Conservation (phyloP, 2,113 vertebrate species). For the Proteles cristata region DNA sequence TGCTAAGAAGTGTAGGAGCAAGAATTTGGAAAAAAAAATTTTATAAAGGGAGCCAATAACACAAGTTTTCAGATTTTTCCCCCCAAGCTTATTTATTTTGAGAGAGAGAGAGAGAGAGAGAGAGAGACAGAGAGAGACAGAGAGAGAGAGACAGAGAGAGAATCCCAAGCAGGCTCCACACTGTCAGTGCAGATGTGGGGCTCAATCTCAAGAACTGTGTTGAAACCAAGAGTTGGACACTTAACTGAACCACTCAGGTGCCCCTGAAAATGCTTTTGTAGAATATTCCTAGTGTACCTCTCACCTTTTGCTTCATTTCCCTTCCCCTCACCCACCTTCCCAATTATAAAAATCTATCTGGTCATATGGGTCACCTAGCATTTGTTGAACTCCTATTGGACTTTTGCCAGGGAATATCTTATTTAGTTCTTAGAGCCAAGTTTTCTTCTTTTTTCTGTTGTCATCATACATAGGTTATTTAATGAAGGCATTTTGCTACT, state of each 20-base stretch:
- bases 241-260: no score
- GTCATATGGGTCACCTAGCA: background rate
- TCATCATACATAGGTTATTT: background rate
- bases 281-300: background rate
- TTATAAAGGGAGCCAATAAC: no score
- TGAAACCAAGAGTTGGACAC: no score
- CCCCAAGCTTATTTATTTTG: no score
- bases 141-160: no score
- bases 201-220: no score
- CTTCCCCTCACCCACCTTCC: no score
- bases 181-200: no score
- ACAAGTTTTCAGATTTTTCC: no score
- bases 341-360: background rate
- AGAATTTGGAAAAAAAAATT: background rate
- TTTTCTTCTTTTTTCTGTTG: background rate
- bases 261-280: background rate
- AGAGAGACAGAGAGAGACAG: no score
- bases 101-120: no score
- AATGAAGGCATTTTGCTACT: constrained; percentile 40
- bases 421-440: constrained; percentile 29
- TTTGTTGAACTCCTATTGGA: background rate
- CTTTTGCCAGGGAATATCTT: constrained; percentile 22
- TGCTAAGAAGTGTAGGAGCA: background rate
- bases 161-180: no score
- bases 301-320: background rate